Evolutionary conservation across 23 tunicate species (phyloP), one percentile per base, ranked within the genome.

Genomic region (Phallusia fumigata): DNA sequence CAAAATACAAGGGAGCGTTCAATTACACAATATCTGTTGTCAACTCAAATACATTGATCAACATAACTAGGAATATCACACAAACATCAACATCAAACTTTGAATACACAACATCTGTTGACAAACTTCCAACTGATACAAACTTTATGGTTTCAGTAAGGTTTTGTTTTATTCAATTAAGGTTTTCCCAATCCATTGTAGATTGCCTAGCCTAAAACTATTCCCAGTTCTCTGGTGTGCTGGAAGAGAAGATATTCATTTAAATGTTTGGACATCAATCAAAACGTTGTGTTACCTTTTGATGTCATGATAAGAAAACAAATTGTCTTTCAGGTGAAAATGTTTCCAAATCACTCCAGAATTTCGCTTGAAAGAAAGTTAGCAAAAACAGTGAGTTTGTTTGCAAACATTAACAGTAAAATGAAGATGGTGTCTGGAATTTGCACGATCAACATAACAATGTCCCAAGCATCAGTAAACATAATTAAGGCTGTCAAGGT

Each of bases 51-150:
- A 58, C 28, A 24, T 58, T 24, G 28, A 16, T 58, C 28, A 58
- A 58, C 16, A 58, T 58, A 1, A 58, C 15, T 16, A 58, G 13
- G 28, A 22, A 8, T 22, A 13, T 58, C 69, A 58, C 15, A 58
- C 69, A 58, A 58, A 58, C 26, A 22, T 58, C 69, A 58, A 58
- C 69, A 58, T 6, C 69, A 58, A 58, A 58, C 69, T 58, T 21
- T 58, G 69, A 58, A 58, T 58, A 58, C 13, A 3, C 11, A 58
- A 58, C 69, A 58, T 6, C 69, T 58, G 69, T 58, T 58, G 69
- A 58, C 26, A 58, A 58, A 21, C 69, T 58, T 58, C 69, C 69
- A 13, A 58, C 11, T 58, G 69, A 58, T 24, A 58, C 69, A 58
- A 58, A 58, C 16, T 58, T 6, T 58, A 58, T 24, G 26, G 69